Conservation (phyloP, 2,113 vertebrate species). For the Pelvicachromis taeniatus region DNA sequence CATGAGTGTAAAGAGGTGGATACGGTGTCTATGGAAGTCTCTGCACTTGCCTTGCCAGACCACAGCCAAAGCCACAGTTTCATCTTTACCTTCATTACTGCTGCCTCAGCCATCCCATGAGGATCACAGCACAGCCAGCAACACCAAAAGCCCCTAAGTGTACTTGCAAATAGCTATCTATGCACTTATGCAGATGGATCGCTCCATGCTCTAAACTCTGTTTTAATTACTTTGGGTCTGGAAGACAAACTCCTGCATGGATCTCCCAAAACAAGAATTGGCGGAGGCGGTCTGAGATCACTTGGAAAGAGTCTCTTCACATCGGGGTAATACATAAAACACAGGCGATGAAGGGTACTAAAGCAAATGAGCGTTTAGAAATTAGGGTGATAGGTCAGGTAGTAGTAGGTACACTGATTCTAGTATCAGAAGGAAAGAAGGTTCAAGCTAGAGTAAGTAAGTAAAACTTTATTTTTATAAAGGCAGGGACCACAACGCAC, state of each 20-base stretch:
- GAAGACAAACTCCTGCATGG: background rate
- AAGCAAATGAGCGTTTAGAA: background rate
- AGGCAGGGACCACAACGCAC: too few species aligned
- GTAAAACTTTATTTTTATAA: too few species aligned
- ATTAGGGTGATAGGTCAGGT: accelerated
- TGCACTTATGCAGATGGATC: constrained; percentile 44
- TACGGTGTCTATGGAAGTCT: constrained; percentile 11
- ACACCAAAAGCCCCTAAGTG: constrained; percentile 43
- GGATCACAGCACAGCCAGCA: constrained; percentile 1
- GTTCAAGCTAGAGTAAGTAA: background rate
- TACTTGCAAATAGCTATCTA: constrained; percentile 23
- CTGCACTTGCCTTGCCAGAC: background rate
- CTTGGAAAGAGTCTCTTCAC: background rate
- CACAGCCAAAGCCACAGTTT: constrained; percentile 2
- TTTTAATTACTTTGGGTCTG: constrained; percentile 35
- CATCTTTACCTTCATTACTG: constrained; percentile 22
- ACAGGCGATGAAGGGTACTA: background rate
- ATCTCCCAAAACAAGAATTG: background rate
- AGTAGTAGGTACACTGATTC: background rate
- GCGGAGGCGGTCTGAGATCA: background rate
- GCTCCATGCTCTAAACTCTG: background rate
- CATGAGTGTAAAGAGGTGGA: background rate
- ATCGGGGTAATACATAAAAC: background rate
- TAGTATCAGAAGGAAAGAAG: background rate
- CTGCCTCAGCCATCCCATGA: constrained; percentile 35